Conservation (phyloP, 2,888 invertebrate genomes). For the Acanthosepion lycidas region DNA sequence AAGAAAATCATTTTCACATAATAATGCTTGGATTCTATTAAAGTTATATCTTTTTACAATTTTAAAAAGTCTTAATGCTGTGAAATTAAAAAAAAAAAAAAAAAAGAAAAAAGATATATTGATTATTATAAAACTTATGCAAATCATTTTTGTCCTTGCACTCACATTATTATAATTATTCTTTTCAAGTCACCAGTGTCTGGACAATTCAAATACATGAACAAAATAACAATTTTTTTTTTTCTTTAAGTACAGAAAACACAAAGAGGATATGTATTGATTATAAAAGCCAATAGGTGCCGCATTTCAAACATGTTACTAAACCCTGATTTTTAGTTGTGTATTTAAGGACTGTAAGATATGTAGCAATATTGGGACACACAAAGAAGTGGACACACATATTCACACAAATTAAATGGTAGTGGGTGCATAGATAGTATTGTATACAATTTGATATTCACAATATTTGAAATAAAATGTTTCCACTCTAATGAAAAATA, state of each 20-base stretch:
- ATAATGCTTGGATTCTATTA: no score
- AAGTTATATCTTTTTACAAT: no score
- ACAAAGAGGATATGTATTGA: constrained; percentile 23
- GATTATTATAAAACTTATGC: neutral
- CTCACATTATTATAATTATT: neutral
- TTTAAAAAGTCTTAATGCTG: neutral
- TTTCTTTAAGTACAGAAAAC: neutral
- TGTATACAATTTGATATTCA: neutral
- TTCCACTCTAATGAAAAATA: neutral
- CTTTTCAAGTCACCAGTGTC: neutral
- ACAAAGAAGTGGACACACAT: neutral
- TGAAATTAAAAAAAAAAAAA: neutral
- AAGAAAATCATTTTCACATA: neutral
- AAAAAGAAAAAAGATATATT: neutral
- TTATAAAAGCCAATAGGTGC: neutral
- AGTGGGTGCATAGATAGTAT: neutral
- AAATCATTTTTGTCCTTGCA: neutral
- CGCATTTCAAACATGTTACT: neutral
- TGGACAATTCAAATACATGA: neutral
- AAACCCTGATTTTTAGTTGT: neutral
- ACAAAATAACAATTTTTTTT: neutral
- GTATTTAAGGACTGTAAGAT: neutral
- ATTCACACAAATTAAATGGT: neutral
- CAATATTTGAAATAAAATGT: neutral
- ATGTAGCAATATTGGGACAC: neutral